Evolutionary conservation across 1,140 invertebrate genomes (phyloP).

Genomic region (Achroia grisella): DNA sequence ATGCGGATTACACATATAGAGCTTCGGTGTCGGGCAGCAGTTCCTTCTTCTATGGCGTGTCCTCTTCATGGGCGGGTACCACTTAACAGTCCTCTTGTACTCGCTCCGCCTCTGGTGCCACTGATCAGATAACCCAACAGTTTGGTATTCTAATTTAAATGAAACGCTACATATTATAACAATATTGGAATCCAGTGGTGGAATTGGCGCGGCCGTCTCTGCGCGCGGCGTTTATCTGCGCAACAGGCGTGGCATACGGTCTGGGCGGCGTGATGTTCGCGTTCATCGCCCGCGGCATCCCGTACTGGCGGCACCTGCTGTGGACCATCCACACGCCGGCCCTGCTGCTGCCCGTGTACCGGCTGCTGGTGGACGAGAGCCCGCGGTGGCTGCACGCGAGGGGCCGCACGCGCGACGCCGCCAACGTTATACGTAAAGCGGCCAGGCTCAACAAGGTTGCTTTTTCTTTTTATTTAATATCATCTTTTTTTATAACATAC

Average conservation of each 20-base stretch:
- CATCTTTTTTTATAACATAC: too few species aligned
- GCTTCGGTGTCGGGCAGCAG: too few species aligned
- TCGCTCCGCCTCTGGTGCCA: too few species aligned
- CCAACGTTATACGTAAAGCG: conserved; percentile 29
- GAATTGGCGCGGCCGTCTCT: conserved; percentile 49
- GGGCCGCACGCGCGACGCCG: conserved; percentile 8
- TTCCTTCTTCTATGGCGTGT: too few species aligned
- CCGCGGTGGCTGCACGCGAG: conserved; percentile 80
- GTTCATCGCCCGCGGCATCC: conserved; percentile 27
- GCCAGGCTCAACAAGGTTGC: conserved; percentile 50
- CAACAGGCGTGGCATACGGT: conserved; percentile 51
- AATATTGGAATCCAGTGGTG: conserved; percentile 27
- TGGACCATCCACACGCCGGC: conserved; percentile 37
- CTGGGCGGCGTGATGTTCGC: conserved; percentile 48
- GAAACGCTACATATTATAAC: too few species aligned
- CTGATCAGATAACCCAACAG: too few species aligned
- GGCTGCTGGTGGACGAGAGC: conserved; percentile 51
- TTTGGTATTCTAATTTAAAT: too few species aligned
- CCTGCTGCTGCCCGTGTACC: conserved; percentile 47
- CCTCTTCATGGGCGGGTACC: background rate
- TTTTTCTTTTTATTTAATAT: too few species aligned
- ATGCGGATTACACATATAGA: too few species aligned
- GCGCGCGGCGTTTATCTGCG: conserved; percentile 48
- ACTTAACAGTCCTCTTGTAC: too few species aligned
- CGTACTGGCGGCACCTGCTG: conserved; percentile 43